phyloP scores from a whole-genome alignment of 2,113 vertebrate species.

The Pangasianodon gigas region DNA sequence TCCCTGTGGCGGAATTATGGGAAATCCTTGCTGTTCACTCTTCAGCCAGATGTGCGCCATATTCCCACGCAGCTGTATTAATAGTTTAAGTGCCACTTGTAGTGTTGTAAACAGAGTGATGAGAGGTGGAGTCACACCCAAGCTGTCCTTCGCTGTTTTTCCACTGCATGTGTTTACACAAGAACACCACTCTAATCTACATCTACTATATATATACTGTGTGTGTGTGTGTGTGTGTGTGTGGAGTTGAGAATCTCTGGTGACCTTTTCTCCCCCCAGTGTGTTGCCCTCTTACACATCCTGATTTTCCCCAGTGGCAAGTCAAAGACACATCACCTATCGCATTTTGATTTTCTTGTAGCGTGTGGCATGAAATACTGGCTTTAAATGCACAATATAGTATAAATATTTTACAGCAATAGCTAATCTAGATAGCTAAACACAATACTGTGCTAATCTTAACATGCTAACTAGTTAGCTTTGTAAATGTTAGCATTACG shows the following conservation, averaged over 20 bases:
- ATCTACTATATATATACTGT: not conserved
- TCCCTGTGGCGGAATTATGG: not conserved
- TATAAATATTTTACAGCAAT: no score
- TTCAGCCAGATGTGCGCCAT: constrained; percentile 20
- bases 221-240: constrained; percentile 4
- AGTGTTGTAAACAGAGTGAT: constrained; percentile 33
- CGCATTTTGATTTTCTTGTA: not conserved
- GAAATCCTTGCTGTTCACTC: constrained; percentile 19
- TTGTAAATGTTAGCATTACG: no score
- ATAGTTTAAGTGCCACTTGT: constrained; percentile 29
- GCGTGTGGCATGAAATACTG: not conserved
- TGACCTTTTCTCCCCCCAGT: not conserved
- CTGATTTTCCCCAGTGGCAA: no score
- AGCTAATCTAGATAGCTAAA: no score
- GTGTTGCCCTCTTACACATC: not conserved
- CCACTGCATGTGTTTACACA: constrained; percentile 19
- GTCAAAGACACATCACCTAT: not conserved
- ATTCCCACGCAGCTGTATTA: constrained; percentile 34
- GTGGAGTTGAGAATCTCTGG: not conserved
- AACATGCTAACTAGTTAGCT: no score
- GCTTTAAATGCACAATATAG: not conserved
- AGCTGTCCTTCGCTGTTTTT: not conserved
- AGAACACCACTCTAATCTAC: not conserved
- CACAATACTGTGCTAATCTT: no score
- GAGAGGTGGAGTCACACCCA: constrained; percentile 13